Conservation (phyloP, 2,888 invertebrate species). For the Prenolepis imparis region DNA sequence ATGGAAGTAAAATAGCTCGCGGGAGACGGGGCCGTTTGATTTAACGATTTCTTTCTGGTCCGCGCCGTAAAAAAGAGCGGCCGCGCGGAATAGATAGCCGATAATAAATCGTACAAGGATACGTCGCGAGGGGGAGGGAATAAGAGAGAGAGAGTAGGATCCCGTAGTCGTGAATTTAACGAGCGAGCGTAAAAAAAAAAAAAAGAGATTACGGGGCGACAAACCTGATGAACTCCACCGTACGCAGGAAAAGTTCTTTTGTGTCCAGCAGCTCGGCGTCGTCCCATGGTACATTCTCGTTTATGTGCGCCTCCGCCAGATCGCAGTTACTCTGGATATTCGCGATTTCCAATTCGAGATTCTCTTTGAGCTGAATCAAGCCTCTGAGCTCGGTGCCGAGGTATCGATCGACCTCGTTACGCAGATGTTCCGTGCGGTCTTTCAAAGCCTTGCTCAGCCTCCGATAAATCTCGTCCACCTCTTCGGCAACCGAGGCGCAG, state of each 20-base stretch:
- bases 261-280: slow-evolving; percentile 97
- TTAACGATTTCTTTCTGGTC: slow-evolving; percentile 32
- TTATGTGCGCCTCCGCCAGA: slow-evolving; percentile 97
- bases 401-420: slow-evolving; percentile 97
- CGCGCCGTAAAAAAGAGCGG: neutral
- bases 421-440: slow-evolving; percentile 95
- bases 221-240: slow-evolving; percentile 94
- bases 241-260: slow-evolving; percentile 98
- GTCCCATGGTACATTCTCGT: slow-evolving; percentile 96
- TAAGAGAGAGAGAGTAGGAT: neutral
- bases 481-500: slow-evolving; percentile 95
- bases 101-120: slow-evolving; percentile 41
- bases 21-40: neutral
- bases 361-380: slow-evolving; percentile 95
- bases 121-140: neutral
- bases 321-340: slow-evolving; percentile 99
- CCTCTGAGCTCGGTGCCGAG: slow-evolving; percentile 95
- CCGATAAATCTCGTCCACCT: slow-evolving; percentile 97
- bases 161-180: neutral
- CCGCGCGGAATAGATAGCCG: slow-evolving; percentile 40
- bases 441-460: slow-evolving; percentile 95
- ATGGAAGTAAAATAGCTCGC: slow-evolving; percentile 33
- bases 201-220: slow-evolving; percentile 41
- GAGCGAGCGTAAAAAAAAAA: slow-evolving; percentile 1
- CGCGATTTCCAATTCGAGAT: slow-evolving; percentile 96